Evolutionary conservation across 2,797 vertebrate genomes (phyloP).

Genomic region (Myoxocephalus aenaeus): DNA sequence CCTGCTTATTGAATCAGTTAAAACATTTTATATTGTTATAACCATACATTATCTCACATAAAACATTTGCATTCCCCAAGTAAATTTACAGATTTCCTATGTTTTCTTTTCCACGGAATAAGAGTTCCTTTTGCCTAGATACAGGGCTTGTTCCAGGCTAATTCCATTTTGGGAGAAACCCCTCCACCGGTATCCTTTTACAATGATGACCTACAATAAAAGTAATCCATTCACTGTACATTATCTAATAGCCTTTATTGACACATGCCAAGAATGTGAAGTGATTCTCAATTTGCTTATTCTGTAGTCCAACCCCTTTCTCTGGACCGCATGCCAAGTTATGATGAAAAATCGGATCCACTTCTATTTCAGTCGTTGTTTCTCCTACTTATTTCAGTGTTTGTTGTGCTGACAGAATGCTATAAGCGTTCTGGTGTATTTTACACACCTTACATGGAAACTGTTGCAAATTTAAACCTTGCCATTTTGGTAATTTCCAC

Average conservation of each 20-base stretch:
- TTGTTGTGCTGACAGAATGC: constrained; percentile 76
- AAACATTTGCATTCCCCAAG: not conserved
- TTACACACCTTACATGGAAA: constrained; percentile 72
- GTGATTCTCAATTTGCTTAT: constrained; percentile 23
- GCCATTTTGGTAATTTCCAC: constrained; percentile 35
- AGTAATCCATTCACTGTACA: not conserved
- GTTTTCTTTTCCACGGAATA: constrained; percentile 10
- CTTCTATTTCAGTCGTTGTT: constrained; percentile 79
- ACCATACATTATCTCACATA: not conserved
- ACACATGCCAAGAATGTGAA: constrained; percentile 5
- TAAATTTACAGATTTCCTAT: not conserved
- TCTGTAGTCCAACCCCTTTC: constrained; percentile 24
- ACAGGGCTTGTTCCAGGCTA: constrained; percentile 42
- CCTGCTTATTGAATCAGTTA: not conserved
- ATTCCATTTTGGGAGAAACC: constrained; percentile 15
- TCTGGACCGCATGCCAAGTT: constrained; percentile 56
- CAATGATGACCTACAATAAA: not conserved
- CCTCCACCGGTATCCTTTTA: constrained; percentile 31
- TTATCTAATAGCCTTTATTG: not conserved
- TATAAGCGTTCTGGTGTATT: constrained; percentile 71
- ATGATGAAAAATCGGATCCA: constrained; percentile 75
- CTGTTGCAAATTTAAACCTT: constrained; percentile 63
- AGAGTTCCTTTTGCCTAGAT: constrained; percentile 31
- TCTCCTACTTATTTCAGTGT: constrained; percentile 64
- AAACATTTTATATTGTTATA: not conserved